Percentiles rank a stretch among this genome's conserved stretches.
phyloP scores from a whole-genome alignment of 2,797 vertebrate species.

The Microhierax caerulescens region DNA sequence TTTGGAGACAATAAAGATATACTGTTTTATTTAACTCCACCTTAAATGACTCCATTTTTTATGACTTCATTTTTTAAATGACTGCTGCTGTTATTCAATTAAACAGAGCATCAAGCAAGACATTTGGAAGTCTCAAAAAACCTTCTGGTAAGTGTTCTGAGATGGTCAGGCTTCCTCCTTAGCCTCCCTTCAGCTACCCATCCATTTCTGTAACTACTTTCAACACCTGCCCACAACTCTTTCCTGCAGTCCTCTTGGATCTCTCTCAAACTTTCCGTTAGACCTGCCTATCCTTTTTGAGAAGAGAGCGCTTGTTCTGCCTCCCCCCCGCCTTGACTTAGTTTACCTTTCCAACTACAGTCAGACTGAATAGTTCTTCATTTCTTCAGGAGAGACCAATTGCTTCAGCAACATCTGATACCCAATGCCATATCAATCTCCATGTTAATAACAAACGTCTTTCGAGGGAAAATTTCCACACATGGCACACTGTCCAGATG shows the following conservation, averaged over 20 bases:
- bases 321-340: background rate
- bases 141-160: background rate
- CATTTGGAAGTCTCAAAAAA: background rate
- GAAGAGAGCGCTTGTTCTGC: background rate
- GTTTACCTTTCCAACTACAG: background rate
- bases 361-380: background rate
- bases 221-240: background rate
- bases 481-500: background rate
- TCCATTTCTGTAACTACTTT: background rate
- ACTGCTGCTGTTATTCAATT: background rate
- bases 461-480: background rate
- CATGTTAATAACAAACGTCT: background rate
- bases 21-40: background rate
- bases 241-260: background rate
- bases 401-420: background rate
- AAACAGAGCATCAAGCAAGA: background rate
- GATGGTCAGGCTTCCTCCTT: background rate
- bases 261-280: background rate
- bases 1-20: background rate
- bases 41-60: background rate
- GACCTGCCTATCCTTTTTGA: background rate
- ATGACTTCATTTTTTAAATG: too few relatives aligned
- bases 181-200: background rate
- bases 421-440: background rate
- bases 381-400: background rate